These are phyloP conservation scores for Cepaea nemoralis DNA, from an alignment of 1,140 invertebrate species.

Conservation along the genomic window DNA sequence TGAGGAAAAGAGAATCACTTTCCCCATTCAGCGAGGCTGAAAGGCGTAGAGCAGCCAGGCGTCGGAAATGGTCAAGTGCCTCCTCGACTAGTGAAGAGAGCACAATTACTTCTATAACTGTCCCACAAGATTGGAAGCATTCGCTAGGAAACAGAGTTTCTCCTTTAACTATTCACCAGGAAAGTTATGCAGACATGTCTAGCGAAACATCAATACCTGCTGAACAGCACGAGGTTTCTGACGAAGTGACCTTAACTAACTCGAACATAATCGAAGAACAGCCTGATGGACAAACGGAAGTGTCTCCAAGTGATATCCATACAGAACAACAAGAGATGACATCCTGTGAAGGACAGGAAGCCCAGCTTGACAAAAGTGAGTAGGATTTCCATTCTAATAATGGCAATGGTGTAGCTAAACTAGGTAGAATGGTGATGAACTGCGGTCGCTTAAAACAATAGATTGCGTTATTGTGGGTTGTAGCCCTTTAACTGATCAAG, in stretches of 20 bases:
- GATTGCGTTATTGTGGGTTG: too few relatives aligned
- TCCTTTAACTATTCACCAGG: background rate
- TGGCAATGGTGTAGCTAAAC: too few relatives aligned
- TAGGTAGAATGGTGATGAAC: too few relatives aligned
- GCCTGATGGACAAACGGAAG: background rate
- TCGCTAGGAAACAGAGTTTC: background rate
- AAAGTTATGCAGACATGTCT: background rate
- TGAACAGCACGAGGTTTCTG: background rate
- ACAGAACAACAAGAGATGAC: background rate
- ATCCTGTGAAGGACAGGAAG: background rate
- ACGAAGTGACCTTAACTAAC: background rate
- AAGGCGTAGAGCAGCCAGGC: slow-evolving; percentile 6
- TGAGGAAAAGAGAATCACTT: background rate
- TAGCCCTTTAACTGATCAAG: too few relatives aligned
- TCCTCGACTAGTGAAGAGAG: slow-evolving; percentile 13
- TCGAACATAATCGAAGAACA: background rate
- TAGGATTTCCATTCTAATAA: background rate
- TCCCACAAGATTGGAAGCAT: background rate
- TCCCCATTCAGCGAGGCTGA: slow-evolving; percentile 11
- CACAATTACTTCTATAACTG: background rate
- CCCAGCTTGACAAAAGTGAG: background rate
- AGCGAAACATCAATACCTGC: background rate
- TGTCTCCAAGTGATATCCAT: background rate
- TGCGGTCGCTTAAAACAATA: too few relatives aligned
- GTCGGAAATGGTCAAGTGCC: slow-evolving; percentile 8